These are phyloP conservation scores for Oryzias sinensis DNA, from an alignment of 2,797 vertebrate genomes.

Conservation along the genomic window DNA sequence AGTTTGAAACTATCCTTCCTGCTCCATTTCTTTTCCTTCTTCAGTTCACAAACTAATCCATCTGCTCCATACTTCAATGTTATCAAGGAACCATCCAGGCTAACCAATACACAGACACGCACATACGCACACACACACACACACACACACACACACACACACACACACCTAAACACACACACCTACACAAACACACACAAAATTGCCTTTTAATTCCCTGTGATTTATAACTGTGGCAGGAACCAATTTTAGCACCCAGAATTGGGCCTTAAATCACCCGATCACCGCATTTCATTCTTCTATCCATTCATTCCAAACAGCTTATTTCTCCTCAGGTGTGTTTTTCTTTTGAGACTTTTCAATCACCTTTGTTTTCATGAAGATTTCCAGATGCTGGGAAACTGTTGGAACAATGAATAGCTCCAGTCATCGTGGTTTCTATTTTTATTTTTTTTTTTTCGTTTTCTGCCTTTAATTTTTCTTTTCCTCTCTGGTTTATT, in stretches of 20 bases:
- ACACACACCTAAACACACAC: constrained; percentile 21
- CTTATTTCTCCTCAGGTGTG: constrained; percentile 9
- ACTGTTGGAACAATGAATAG: too few relatives aligned
- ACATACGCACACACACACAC: constrained; percentile 9
- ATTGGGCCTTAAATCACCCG: constrained; percentile 82
- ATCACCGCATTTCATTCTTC: constrained; percentile 68
- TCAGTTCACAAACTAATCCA: constrained; percentile 50
- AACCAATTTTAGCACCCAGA: constrained; percentile 78
- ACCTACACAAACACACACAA: constrained; percentile 22
- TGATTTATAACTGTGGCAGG: constrained; percentile 79
- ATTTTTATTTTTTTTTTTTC: too few relatives aligned
- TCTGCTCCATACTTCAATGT: constrained; percentile 21
- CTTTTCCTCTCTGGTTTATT: not conserved
- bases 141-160: constrained; percentile 17
- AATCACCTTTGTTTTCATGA: not conserved
- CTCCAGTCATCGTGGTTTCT: too few relatives aligned
- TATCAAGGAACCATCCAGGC: not conserved
- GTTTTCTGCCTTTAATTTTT: not conserved
- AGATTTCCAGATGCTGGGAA: not conserved
- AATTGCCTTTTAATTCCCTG: constrained; percentile 81
- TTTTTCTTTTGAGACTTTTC: not conserved
- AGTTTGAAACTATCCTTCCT: constrained; percentile 30
- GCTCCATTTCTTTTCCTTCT: constrained; percentile 33
- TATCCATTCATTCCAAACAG: constrained; percentile 67
- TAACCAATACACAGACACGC: not conserved